Evolutionary conservation across 2,113 vertebrate genomes (phyloP), one percentile per base, ranked within the genome.

Genomic region (Lepus americanus): DNA sequence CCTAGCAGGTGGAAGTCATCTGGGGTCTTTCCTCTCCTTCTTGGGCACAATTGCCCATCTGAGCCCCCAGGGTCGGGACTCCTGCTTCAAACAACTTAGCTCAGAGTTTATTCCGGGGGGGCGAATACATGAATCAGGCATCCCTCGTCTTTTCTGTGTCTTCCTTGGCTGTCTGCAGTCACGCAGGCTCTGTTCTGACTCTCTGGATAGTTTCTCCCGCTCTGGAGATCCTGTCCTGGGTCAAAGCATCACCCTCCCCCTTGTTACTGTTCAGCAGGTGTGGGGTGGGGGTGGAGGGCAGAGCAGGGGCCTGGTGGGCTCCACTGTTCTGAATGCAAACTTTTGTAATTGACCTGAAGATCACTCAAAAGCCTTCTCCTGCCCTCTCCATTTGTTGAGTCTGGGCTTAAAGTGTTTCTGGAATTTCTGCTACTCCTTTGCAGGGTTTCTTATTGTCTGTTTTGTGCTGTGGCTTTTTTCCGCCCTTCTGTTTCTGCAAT

Each of bases 371-470:
- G 23, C 19, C 66, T 63, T 44, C 9, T 90, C 31, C 27, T 82
- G 39, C 27, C 78, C 33, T 79, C 64, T 88, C 44, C 5, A 8
- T 87, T 96, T 96, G 87, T 96, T 94, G 79, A 96, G 73, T 94
- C 90, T 92, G 55, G 78, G 55, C 73, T 95, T 93, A 70, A 93
- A 92, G 82, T 88, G 86, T 92, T 96, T 90, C 92, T 95, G 92
- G 74, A 95, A 95, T 94, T 88, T 86, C 88, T 83, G 74, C 92
- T 63, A 59, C 84, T 94, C 88, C 78, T 44, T 44, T 70, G 53
- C 8, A 3, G 31, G 63, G 91, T 70, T 95, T 95, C 91, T 77
- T 69, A 66, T 90, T 92, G 33, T 96, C 69, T 93, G 49, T 87
- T 95, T 73, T 33, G 31, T 25, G 22, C 77, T 92, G 2, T 13